Evolutionary conservation across 2,888 invertebrate genomes (phyloP), one percentile per base, ranked within the genome.

Genomic region (Chrysomela aeneicollis): DNA sequence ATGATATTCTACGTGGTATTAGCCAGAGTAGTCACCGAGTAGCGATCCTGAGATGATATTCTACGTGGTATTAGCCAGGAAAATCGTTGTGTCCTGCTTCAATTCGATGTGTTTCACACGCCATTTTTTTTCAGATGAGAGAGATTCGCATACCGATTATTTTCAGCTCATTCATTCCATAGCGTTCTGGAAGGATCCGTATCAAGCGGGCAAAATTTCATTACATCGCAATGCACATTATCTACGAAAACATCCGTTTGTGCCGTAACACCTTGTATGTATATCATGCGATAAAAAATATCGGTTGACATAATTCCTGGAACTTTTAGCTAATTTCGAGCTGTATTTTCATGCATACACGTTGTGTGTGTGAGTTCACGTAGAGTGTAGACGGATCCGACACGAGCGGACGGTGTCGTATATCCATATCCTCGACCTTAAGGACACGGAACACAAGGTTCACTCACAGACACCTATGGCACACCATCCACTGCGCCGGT

Each of bases 281-380:
- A 55, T 46, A 55, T 46, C 55, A 35, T 54, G 54, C 35, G 54
- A 54, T 54, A 54, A 54, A 54, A 37, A 54, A 54, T 35, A 37
- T 54, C 54, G 26, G 46, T 46, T 57, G 57, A 57, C 57, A 57
- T 57, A 57, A 57, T 57, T 57, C 57, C 57, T 57, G 46, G 57
- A 57, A 49, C 26, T 57, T 57, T 17, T 46, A 57, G 42, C 57
- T 46, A 57, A 57, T 46, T 57, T 57, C 26, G 30, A 57, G 57
- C 57, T 57, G 57, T 22, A 46, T 57, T 57, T 46, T 47, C 18
- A 57, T 46, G 46, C 42, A 46, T 57, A 57, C 37, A 57, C 57
- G 57, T 22, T 46, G 57, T 57, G 55, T 55, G 22, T 47, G 2
- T 3, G 4, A 10, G 2, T 42, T 3, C 42, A 26, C 26, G 26